phyloP scores from a whole-genome alignment of 2,888 invertebrate genomes.

The Dendrolimus pini region DNA sequence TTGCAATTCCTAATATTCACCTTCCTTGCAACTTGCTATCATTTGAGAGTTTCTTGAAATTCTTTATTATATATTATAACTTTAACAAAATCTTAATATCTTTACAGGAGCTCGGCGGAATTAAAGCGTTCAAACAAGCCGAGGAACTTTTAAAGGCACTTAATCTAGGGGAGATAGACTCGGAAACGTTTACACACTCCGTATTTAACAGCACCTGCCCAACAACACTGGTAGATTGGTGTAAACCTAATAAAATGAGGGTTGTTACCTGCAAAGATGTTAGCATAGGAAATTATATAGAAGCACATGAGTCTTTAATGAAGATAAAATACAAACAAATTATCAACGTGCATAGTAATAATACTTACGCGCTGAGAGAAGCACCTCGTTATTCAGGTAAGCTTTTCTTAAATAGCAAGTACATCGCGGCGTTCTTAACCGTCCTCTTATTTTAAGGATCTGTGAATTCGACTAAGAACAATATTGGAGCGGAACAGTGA shows the following conservation, averaged over 20 bases:
- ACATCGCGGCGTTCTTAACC: too few relatives aligned
- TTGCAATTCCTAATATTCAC: too few relatives aligned
- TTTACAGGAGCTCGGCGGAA: conserved; percentile 62
- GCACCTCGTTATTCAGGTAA: conserved; percentile 68
- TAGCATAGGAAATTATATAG: conserved; percentile 67
- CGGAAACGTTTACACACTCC: conserved; percentile 63
- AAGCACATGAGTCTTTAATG: conserved; percentile 70
- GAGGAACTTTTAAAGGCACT: conserved; percentile 56
- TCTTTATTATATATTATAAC: background rate
- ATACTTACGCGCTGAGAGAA: conserved; percentile 62
- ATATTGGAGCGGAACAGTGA: too few relatives aligned
- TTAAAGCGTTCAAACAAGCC: conserved; percentile 64
- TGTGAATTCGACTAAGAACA: too few relatives aligned
- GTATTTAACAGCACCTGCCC: conserved; percentile 65
- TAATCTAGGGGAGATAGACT: conserved; percentile 59
- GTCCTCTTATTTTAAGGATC: too few relatives aligned
- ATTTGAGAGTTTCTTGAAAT: background rate
- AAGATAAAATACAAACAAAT: conserved; percentile 62
- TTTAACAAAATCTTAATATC: conserved; percentile 11
- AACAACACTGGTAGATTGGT: conserved; percentile 64
- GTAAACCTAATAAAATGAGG: conserved; percentile 60
- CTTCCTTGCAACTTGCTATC: too few relatives aligned
- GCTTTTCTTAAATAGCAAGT: conserved; percentile 4
- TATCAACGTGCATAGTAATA: conserved; percentile 62
- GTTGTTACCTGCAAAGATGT: conserved; percentile 70